Base-by-base conservation (phyloP, 2,797 vertebrate species). In the Micropoecilia bifurca region DNA sequence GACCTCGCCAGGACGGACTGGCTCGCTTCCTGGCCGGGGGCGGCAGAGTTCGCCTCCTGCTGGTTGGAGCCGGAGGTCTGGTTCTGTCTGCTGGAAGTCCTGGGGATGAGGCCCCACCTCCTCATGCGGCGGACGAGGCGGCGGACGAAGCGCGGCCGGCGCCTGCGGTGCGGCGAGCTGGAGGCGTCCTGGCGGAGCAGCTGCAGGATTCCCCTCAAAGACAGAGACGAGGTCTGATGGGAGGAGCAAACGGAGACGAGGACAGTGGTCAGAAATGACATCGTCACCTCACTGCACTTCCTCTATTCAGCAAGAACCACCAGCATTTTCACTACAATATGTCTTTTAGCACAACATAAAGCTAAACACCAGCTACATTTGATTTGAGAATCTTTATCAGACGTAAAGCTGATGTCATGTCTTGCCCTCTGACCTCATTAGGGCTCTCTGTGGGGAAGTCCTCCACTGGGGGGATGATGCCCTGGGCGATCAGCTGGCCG, bases 361-460 rank as follows among this genome's bases (percentile, higher is more conserved):
- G 13, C 12, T 43, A 41, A 66, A 39, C 0, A 22, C 18, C 63
- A 66, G 36, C 63, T 22, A 6, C 39, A 12, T 53, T 4, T 6
- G 9, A 41, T 6, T 13, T 25, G 20, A 68, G 39, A 68, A 2
- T 39, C 3, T 66, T 66, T 22, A 22, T 66, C 61, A 39, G 33
- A 36, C 22, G n/a, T 4, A 48, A 45, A 72, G 30, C 28, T 20
- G 45, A 46, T 71, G 25, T 28, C 28, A 57, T 28, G 13, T 0
- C 1, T 46, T 53, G 25, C 9, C 33, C n/a, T 77, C 95, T 96
- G 85, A 98, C 97, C 85, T 98, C 97, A 69, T 94, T 97, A 4
- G 97, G 97, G 84, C 96, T 97, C 89, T 98, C 97, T 0, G 97
- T 97, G 39, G 97, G 97, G 82, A 98, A 98, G 90, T 98, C 97